Evolutionary conservation across 1,140 invertebrate genomes (phyloP).

Genomic region (Probaryconus sp.): DNA sequence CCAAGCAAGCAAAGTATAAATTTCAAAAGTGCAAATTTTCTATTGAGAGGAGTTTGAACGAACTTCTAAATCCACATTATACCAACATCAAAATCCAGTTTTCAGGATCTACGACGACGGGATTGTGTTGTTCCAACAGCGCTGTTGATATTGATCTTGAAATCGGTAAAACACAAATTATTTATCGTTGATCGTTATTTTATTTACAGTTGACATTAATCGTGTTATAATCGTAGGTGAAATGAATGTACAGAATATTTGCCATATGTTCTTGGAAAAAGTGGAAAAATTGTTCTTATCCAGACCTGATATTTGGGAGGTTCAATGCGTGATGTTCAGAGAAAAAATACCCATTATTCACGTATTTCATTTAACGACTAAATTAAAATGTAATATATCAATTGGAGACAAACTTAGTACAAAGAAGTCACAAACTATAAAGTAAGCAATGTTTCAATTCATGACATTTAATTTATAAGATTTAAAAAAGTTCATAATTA

Average conservation of each 20-base stretch:
- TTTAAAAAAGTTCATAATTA: background rate
- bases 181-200: background rate
- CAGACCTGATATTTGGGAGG: conserved; percentile 45
- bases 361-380: conserved; percentile 73
- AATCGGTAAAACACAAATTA: conserved; percentile 58
- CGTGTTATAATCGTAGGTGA: conserved; percentile 27
- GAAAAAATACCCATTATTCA: conserved; percentile 79
- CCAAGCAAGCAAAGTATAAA: conserved; percentile 8
- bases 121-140: conserved; percentile 73
- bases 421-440: conserved; percentile 77
- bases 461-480: background rate
- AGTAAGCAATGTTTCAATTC: conserved; percentile 51
- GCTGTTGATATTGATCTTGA: conserved; percentile 77
- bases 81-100: conserved; percentile 64
- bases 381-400: conserved; percentile 78
- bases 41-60: conserved; percentile 24
- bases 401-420: conserved; percentile 78
- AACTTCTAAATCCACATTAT: conserved; percentile 41
- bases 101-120: conserved; percentile 76
- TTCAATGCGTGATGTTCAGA: conserved; percentile 43
- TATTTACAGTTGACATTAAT: background rate
- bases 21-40: conserved; percentile 9
- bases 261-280: conserved; percentile 29
- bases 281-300: conserved; percentile 49
- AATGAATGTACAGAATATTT: conserved; percentile 22